Percentiles rank a stretch among this genome's conserved stretches.
phyloP scores from a whole-genome alignment of 2,113 vertebrate species.

The Sminthopsis crassicaudata region DNA sequence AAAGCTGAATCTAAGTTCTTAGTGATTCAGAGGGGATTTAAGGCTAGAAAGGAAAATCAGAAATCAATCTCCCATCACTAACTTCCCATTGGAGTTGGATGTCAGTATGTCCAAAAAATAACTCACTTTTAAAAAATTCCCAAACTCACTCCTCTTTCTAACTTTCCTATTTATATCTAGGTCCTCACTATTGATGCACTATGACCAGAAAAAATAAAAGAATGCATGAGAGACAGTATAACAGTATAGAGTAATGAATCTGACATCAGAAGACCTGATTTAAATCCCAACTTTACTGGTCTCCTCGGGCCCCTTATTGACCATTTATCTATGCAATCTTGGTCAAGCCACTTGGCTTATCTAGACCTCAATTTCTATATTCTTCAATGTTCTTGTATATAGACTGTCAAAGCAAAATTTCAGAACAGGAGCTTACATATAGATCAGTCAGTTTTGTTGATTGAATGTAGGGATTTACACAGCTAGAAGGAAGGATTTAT shows the following conservation, averaged over 20 bases:
- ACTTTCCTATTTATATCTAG: background rate
- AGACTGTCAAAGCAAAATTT: too few relatives aligned
- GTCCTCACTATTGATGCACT: background rate
- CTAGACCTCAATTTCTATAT: background rate
- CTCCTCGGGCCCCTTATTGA: too few relatives aligned
- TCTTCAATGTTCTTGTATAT: too few relatives aligned
- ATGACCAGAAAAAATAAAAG: background rate
- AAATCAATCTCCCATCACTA: background rate
- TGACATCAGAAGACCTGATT: background rate
- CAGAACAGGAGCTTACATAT: too few relatives aligned
- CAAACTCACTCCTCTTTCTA: background rate
- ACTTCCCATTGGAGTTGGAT: background rate
- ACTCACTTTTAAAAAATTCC: background rate
- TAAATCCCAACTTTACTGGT: background rate
- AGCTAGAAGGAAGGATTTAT: too few relatives aligned
- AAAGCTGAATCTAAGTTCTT: background rate
- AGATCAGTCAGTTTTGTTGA: too few relatives aligned
- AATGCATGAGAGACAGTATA: background rate
- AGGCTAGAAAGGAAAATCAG: background rate
- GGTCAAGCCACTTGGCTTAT: background rate
- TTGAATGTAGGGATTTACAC: background rate
- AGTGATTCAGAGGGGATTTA: background rate
- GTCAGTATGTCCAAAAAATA: background rate
- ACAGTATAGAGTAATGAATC: background rate
- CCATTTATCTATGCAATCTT: background rate